A percentile compares a stretch with the other conserved stretches of the same genome.
These are phyloP conservation scores for Papilio glaucus DNA, from an alignment of 1,140 invertebrate genomes.

Conservation along the genomic window DNA sequence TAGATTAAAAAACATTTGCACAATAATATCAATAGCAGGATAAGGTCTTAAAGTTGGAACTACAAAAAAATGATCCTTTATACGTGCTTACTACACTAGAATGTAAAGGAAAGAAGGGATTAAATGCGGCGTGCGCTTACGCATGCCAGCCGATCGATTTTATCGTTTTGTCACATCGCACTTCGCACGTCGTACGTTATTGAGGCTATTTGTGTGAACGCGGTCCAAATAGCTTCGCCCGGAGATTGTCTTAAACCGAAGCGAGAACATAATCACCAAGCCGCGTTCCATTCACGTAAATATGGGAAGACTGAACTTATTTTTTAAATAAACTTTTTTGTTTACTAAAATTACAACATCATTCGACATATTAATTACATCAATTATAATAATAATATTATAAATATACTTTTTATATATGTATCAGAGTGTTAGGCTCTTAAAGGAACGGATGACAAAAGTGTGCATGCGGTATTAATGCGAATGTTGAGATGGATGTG, in stretches of 20 bases:
- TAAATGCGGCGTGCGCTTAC: conserved; percentile 43
- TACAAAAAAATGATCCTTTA: conserved; percentile 5
- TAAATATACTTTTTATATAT: too few species aligned
- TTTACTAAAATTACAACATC: too few species aligned
- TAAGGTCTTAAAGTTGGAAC: neutral
- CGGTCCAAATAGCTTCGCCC: conserved; percentile 17
- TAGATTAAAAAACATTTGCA: too few species aligned
- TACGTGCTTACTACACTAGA: conserved; percentile 35
- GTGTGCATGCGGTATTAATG: too few species aligned
- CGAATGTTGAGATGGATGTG: too few species aligned
- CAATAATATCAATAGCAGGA: too few species aligned
- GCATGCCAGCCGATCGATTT: conserved; percentile 16
- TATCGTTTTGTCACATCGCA: conserved; percentile 47
- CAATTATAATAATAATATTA: too few species aligned
- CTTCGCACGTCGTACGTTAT: conserved; percentile 46
- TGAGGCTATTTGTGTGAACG: conserved; percentile 44
- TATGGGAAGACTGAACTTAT: neutral
- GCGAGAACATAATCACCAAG: conserved; percentile 15
- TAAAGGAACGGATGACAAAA: too few species aligned
- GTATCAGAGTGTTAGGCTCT: too few species aligned
- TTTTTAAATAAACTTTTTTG: neutral
- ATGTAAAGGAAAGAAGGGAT: conserved; percentile 48
- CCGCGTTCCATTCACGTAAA: conserved; percentile 3
- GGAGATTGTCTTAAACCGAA: conserved; percentile 37
- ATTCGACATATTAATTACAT: too few species aligned